These are phyloP conservation scores for Cynocephalus volans DNA, from an alignment of 2,113 vertebrate species.

Conservation along the genomic window DNA sequence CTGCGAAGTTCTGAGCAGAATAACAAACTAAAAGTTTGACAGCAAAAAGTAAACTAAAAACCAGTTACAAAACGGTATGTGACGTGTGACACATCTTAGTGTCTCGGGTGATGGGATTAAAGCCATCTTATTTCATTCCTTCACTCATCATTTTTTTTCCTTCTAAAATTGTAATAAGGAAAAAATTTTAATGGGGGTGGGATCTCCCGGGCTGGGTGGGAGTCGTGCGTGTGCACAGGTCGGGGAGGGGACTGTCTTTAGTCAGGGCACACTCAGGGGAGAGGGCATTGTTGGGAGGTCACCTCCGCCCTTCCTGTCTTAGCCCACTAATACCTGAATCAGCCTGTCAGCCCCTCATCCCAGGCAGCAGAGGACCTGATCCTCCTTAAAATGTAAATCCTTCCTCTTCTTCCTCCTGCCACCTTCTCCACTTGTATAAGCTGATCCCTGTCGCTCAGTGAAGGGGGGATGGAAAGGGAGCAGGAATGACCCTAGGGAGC, in stretches of 20 bases:
- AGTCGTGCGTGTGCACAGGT: neutral
- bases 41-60: neutral
- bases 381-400: constrained; percentile 79
- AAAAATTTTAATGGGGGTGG: neutral
- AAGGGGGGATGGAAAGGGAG: neutral
- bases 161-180: neutral
- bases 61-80: neutral
- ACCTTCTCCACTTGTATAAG: constrained; percentile 11
- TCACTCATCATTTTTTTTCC: neutral
- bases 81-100: neutral
- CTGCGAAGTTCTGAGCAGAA: neutral
- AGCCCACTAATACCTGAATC: constrained; percentile 36
- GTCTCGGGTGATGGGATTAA: neutral
- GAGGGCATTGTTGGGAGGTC: too few relatives aligned
- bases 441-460: neutral
- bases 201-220: neutral
- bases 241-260: neutral
- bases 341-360: constrained; percentile 54
- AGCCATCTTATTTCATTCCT: neutral
- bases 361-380: constrained; percentile 20
- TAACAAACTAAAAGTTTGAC: neutral
- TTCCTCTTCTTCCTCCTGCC: neutral
- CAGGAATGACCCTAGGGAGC: neutral
- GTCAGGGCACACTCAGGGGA: neutral
- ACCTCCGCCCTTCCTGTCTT: neutral